These are phyloP conservation scores for Molossus alvarezi DNA, from an alignment of 2,797 vertebrate genomes.

Conservation along the genomic window DNA sequence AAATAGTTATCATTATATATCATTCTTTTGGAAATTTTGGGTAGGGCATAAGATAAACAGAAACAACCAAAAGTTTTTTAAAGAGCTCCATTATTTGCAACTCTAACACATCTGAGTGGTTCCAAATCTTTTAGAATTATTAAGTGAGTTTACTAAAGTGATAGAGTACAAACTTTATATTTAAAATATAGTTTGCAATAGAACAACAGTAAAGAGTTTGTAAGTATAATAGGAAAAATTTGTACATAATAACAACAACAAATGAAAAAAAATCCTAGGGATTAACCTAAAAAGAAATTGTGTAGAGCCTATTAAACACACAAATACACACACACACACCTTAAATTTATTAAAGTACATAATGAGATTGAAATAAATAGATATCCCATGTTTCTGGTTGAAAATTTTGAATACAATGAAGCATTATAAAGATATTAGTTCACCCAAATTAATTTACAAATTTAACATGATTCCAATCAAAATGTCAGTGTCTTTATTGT, in stretches of 20 bases:
- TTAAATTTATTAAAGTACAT: not conserved
- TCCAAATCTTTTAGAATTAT: not conserved
- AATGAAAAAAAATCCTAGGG: not conserved
- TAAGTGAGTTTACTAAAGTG: not conserved
- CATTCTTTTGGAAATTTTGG: not conserved
- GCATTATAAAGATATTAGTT: not conserved
- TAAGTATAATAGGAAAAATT: not conserved
- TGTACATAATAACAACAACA: not conserved
- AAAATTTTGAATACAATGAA: not conserved
- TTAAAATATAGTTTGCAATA: not conserved
- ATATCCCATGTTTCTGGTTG: not conserved
- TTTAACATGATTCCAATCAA: not conserved
- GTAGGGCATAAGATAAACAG: not conserved
- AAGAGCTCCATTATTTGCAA: slow-evolving; percentile 42
- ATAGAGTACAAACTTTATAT: not conserved
- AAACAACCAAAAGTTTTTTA: not conserved
- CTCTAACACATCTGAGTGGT: not conserved
- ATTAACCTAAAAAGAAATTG: not conserved
- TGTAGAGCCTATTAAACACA: not conserved
- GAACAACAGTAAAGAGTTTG: not conserved
- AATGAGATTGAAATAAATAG: not conserved
- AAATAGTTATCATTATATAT: not conserved
- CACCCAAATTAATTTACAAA: not conserved
- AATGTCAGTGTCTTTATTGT: not conserved
- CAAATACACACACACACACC: not conserved